Percentiles rank a stretch among this genome's conserved stretches.
These are phyloP conservation scores for Thermophis baileyi DNA, from an alignment of 2,113 vertebrate species.

Conservation along the genomic window DNA sequence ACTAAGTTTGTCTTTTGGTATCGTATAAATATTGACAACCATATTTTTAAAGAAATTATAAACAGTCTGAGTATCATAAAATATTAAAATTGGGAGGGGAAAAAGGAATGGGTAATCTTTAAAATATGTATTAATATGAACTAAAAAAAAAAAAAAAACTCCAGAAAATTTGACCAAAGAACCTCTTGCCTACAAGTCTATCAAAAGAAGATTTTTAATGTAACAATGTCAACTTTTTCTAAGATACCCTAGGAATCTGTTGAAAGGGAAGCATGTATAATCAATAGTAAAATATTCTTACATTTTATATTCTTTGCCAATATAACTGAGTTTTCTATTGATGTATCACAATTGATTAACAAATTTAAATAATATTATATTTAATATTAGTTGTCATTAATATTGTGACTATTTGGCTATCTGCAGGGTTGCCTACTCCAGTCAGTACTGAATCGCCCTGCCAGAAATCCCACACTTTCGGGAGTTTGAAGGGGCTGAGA, in stretches of 20 bases:
- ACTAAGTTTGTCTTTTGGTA: not conserved
- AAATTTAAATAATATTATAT: not conserved
- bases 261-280: not conserved
- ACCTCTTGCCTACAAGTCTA: not conserved
- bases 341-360: not conserved
- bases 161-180: not conserved
- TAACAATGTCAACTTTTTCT: not conserved
- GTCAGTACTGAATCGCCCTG: not conserved
- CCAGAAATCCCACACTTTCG: not conserved
- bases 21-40: not conserved
- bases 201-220: not conserved
- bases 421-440: not conserved
- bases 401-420: not conserved
- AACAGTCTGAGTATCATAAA: not conserved
- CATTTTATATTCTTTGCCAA: not conserved
- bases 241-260: not conserved
- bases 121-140: not conserved
- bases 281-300: not conserved
- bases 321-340: not conserved
- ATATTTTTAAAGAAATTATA: not conserved
- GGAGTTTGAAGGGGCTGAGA: not conserved
- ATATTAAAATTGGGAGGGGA: not conserved
- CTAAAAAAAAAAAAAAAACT: not conserved
- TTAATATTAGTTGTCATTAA: not conserved
- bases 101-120: not conserved